Evolutionary conservation across 2,888 invertebrate species (phyloP).

Genomic region (Pterostichus niger): DNA sequence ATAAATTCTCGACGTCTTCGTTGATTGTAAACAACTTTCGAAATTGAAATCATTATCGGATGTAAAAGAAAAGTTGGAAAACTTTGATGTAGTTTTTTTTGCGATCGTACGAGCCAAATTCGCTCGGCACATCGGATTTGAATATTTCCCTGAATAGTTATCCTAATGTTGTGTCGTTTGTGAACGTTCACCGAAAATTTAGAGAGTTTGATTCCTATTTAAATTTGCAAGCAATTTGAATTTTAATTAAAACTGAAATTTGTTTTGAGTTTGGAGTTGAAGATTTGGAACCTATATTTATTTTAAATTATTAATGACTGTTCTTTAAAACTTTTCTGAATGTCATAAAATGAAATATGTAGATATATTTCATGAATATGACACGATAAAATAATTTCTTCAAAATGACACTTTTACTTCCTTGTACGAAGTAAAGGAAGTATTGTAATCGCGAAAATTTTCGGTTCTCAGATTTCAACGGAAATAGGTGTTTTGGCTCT

Average conservation of each 20-base stretch:
- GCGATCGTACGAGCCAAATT: conserved; percentile 16
- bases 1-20: conserved; percentile 46
- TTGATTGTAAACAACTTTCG: conserved; percentile 62
- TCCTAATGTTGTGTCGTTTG: conserved; percentile 44
- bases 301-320: conserved; percentile 4
- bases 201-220: conserved; percentile 44
- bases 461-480: too few relatives aligned
- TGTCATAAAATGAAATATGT: too few relatives aligned
- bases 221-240: conserved; percentile 47
- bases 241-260: conserved; percentile 50
- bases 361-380: too few relatives aligned
- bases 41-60: conserved; percentile 66
- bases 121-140: conserved; percentile 41
- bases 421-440: too few relatives aligned
- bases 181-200: conserved; percentile 27
- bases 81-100: conserved; percentile 63
- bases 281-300: conserved; percentile 6
- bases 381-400: too few relatives aligned
- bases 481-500: too few relatives aligned
- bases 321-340: too few relatives aligned
- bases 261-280: conserved; percentile 4
- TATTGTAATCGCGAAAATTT: too few relatives aligned
- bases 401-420: too few relatives aligned
- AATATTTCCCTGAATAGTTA: conserved; percentile 52
- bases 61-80: conserved; percentile 62